Conservation (phyloP, 2,797 vertebrate genomes). For the Liparis tanakae region DNA sequence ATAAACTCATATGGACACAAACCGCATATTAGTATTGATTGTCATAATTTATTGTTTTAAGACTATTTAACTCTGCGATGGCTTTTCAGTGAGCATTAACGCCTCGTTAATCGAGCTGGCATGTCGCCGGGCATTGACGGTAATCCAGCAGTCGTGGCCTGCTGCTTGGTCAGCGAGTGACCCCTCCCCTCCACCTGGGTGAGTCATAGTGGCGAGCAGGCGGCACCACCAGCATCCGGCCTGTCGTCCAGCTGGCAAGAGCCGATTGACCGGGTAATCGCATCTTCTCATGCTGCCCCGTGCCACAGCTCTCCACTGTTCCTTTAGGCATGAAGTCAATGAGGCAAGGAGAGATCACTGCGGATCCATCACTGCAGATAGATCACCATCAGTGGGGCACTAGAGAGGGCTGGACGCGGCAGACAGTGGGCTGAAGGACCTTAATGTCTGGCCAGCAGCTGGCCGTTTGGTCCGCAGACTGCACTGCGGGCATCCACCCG, state of each 20-base stretch:
- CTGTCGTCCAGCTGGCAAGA: constrained; percentile 58
- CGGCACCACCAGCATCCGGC: constrained; percentile 52
- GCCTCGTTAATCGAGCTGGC: constrained; percentile 36
- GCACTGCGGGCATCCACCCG: constrained; percentile 22
- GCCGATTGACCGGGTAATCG: constrained; percentile 79
- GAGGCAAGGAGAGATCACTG: constrained; percentile 65
- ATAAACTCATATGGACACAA: constrained; percentile 3
- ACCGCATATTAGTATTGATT: constrained; percentile 16
- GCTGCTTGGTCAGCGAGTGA: constrained; percentile 43
- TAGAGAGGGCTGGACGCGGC: constrained; percentile 24
- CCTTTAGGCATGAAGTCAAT: constrained; percentile 62
- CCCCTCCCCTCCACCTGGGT: constrained; percentile 39
- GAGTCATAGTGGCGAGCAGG: constrained; percentile 49
- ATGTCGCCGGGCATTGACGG: not conserved
- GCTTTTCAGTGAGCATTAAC: constrained; percentile 5
- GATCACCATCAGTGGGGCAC: constrained; percentile 58
- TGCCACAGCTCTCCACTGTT: constrained; percentile 54
- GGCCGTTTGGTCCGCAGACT: constrained; percentile 34
- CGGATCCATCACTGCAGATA: constrained; percentile 72
- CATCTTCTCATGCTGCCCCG: constrained; percentile 68
- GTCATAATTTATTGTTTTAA: constrained; percentile 28
- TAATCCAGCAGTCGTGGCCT: not conserved
- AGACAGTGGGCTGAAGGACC: constrained; percentile 37
- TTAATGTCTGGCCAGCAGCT: constrained; percentile 42
- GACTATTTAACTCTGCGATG: constrained; percentile 31